A percentile compares a stretch with the other conserved stretches of the same genome.
Conservation (phyloP, 2,113 vertebrate species). For the Pardalotus punctatus region DNA sequence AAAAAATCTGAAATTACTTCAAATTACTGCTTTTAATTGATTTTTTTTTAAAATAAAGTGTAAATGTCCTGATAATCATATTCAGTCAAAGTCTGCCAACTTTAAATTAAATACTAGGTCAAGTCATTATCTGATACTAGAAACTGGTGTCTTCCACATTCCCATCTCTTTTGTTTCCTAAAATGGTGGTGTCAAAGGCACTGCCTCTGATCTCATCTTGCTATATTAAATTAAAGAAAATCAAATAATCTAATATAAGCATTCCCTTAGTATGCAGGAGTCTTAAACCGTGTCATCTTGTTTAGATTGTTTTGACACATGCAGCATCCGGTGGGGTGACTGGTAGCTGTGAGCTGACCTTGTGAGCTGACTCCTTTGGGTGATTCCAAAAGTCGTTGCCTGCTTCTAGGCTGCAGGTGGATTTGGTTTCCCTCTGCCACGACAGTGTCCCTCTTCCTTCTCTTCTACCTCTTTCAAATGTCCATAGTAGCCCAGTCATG, state of each 20-base stretch:
- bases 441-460: background rate
- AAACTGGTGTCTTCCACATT: background rate
- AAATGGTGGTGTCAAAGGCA: constrained; percentile 18
- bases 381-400: background rate
- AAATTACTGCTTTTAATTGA: background rate
- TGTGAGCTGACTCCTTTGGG: background rate
- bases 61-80: background rate
- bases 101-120: constrained; percentile 23
- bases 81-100: background rate
- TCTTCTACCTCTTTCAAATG: background rate
- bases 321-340: background rate
- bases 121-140: background rate
- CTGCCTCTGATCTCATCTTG: constrained; percentile 3
- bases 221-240: constrained; percentile 42
- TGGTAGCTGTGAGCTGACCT: background rate
- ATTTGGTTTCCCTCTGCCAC: background rate
- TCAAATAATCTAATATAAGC: background rate
- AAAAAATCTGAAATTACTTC: background rate
- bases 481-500: background rate
- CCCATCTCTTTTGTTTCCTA: constrained; percentile 15
- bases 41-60: background rate
- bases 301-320: background rate
- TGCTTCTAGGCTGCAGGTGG: background rate
- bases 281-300: background rate
- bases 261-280: background rate